These are phyloP conservation scores for Eupeodes corollae DNA, from an alignment of 1,140 invertebrate species.

Conservation along the genomic window DNA sequence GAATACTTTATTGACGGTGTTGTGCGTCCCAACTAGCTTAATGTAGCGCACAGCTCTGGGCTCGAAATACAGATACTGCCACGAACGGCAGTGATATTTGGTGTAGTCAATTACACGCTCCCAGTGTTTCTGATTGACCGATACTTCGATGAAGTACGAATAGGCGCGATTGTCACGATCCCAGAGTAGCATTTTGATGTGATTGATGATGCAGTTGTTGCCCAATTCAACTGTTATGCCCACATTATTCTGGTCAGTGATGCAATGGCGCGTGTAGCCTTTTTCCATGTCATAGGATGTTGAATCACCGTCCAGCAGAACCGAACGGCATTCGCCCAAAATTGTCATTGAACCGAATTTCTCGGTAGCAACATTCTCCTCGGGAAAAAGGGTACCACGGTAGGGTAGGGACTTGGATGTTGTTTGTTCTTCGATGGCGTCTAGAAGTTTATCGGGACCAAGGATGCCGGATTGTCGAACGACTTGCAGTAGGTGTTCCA, in stretches of 20 bases:
- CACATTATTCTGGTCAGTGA: conserved; percentile 58
- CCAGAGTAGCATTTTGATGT: conserved; percentile 86
- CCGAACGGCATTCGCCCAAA: conserved; percentile 74
- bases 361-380: conserved; percentile 81
- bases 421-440: conserved; percentile 80
- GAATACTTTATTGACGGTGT: conserved; percentile 91
- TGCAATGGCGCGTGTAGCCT: conserved; percentile 85
- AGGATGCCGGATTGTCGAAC: conserved; percentile 79
- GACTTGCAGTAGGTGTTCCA: conserved; percentile 75
- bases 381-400: conserved; percentile 64
- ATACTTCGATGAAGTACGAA: conserved; percentile 94
- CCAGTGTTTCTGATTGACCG: conserved; percentile 94
- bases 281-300: conserved; percentile 37
- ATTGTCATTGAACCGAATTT: conserved; percentile 70
- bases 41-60: conserved; percentile 81
- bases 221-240: conserved; percentile 83
- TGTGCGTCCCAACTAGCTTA: conserved; percentile 85
- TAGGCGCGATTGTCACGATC: conserved; percentile 88
- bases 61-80: conserved; percentile 91
- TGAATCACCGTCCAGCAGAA: conserved; percentile 77
- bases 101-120: conserved; percentile 84
- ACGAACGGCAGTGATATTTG: conserved; percentile 84
- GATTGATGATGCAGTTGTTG: conserved; percentile 84
- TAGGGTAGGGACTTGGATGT: conserved; percentile 69
- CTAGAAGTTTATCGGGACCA: conserved; percentile 79